A percentile compares a stretch with the other conserved stretches of the same genome.
Conservation (phyloP, 2,888 invertebrate species). For the Melipona beecheii region DNA sequence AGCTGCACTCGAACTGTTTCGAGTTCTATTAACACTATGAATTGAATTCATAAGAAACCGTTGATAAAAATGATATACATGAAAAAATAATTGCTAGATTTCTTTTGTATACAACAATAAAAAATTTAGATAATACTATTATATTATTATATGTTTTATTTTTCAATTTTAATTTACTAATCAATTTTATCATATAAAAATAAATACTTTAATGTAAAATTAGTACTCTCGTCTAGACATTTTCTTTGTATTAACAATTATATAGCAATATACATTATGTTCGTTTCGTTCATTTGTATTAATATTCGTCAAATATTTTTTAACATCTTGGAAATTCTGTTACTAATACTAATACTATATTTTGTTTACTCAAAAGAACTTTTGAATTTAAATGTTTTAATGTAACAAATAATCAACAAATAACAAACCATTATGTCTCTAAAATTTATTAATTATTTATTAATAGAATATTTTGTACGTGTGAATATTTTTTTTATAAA, state of each 20-base stretch:
- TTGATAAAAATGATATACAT: neutral
- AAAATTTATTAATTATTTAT: neutral
- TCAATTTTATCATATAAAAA: constrained; percentile 40
- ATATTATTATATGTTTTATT: constrained; percentile 11
- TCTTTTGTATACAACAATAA: neutral
- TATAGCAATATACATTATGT: constrained; percentile 9
- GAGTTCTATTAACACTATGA: neutral
- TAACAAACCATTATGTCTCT: neutral
- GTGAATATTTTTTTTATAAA: neutral
- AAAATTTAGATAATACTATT: constrained; percentile 16
- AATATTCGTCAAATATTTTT: neutral
- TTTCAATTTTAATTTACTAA: constrained; percentile 2
- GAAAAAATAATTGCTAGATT: neutral
- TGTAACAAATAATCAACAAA: neutral
- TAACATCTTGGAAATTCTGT: neutral
- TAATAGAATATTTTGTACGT: constrained; percentile 1
- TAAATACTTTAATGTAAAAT: constrained; percentile 30
- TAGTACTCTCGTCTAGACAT: constrained; percentile 17
- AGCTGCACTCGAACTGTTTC: constrained; percentile 34
- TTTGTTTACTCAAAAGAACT: neutral
- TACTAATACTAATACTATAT: neutral
- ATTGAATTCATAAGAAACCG: constrained; percentile 3
- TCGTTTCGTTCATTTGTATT: neutral
- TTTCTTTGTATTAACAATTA: constrained; percentile 6
- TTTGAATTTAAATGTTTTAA: neutral